Evolutionary conservation across 2,888 invertebrate genomes (phyloP).

Genomic region (Cheilosia urbana): DNA sequence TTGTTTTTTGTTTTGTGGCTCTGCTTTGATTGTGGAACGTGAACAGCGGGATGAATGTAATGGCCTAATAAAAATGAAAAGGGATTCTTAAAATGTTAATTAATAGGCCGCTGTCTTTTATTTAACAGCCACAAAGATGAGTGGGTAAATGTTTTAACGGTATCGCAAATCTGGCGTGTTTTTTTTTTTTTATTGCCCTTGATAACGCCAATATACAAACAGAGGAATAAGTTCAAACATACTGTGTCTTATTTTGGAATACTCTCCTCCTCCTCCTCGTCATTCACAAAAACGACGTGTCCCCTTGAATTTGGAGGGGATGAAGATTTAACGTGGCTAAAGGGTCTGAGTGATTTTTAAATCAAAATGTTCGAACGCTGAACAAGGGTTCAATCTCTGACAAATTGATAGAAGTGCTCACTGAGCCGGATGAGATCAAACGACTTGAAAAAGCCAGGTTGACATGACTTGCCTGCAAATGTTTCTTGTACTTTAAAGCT

Average conservation of each 20-base stretch:
- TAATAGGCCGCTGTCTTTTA: slow-evolving; percentile 42
- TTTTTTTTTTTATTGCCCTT: slow-evolving; percentile 1
- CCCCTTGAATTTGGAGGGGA: no score
- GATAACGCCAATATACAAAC: background rate
- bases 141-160: background rate
- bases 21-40: background rate
- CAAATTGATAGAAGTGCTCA: slow-evolving; percentile 2
- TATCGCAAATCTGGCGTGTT: background rate
- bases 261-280: background rate
- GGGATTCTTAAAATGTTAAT: slow-evolving; percentile 51
- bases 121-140: slow-evolving; percentile 19
- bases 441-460: no score
- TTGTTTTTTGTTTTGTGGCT: background rate
- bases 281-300: no score
- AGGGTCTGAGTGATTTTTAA: no score
- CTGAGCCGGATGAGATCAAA: slow-evolving; percentile 1
- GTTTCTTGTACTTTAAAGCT: no score
- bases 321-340: no score
- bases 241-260: background rate
- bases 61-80: slow-evolving; percentile 49
- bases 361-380: no score
- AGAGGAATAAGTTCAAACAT: background rate
- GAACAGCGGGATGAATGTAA: background rate
- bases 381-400: background rate
- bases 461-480: no score